Conservation (phyloP, 2,797 vertebrate genomes). For the Propithecus deckenii region DNA sequence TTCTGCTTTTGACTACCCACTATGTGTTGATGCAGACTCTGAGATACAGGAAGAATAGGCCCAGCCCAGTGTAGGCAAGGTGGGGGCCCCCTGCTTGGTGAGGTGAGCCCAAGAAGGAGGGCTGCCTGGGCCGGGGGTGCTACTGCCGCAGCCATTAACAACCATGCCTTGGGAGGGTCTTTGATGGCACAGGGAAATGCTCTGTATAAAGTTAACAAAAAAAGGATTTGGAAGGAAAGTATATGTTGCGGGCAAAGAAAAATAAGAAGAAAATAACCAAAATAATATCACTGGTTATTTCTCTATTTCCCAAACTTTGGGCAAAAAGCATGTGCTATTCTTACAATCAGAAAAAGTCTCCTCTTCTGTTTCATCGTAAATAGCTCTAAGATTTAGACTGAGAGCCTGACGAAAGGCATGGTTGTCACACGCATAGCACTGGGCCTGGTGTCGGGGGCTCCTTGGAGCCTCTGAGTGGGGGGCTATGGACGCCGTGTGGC, state of each 20-base stretch:
- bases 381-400: neutral
- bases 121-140: too few relatives aligned
- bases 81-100: neutral
- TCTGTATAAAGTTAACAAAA: neutral
- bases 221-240: neutral
- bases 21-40: neutral
- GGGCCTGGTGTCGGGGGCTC: neutral
- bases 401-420: neutral
- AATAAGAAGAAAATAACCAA: conserved; percentile 5
- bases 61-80: neutral
- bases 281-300: neutral
- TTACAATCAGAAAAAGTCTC: neutral
- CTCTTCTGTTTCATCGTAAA: neutral
- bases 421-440: too few relatives aligned
- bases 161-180: neutral
- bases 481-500: fast-evolving
- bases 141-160: neutral
- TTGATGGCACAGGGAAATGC: neutral
- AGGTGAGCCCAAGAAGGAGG: neutral
- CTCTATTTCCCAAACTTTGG: neutral
- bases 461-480: neutral
- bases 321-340: neutral
- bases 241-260: neutral
- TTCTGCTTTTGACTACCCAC: neutral
- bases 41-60: neutral